phyloP scores from a whole-genome alignment of 2,797 vertebrate genomes.

The Harpagifer antarcticus region DNA sequence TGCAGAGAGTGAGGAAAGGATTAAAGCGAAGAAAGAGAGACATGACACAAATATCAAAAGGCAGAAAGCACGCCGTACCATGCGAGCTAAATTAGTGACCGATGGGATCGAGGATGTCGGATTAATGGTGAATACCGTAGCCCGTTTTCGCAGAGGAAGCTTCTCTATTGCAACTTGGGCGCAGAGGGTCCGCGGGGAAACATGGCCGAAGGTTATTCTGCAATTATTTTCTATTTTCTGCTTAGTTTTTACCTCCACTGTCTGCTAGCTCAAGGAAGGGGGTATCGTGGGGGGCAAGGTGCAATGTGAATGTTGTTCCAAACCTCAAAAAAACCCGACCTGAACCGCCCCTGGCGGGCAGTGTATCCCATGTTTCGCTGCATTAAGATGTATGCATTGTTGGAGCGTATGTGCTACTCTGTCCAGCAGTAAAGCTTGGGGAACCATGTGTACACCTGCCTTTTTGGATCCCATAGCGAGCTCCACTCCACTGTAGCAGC shows the following conservation, averaged over 20 bases:
- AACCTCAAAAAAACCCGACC: slow-evolving; percentile 66
- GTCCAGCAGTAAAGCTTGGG: slow-evolving; percentile 34
- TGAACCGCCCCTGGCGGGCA: slow-evolving; percentile 85
- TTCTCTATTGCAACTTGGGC: slow-evolving; percentile 94
- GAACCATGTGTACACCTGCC: slow-evolving; percentile 82
- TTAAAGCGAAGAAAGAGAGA: slow-evolving; percentile 81
- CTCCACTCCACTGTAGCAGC: slow-evolving; percentile 40
- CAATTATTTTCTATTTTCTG: slow-evolving; percentile 82
- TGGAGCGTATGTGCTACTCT: slow-evolving; percentile 24
- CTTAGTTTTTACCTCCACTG: slow-evolving; percentile 66
- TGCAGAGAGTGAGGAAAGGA: slow-evolving; percentile 80
- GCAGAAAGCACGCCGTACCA: slow-evolving; percentile 96
- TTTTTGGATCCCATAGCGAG: slow-evolving; percentile 26
- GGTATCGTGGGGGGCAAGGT: slow-evolving; percentile 53
- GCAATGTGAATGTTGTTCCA: slow-evolving; percentile 84
- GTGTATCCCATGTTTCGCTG: slow-evolving; percentile 81
- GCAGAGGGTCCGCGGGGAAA: slow-evolving; percentile 96
- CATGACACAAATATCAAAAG: slow-evolving; percentile 90
- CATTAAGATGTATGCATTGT: slow-evolving; percentile 76
- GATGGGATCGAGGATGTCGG: slow-evolving; percentile 95
- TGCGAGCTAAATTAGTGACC: slow-evolving; percentile 95
- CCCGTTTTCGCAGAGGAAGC: slow-evolving; percentile 92
- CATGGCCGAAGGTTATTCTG: slow-evolving; percentile 99
- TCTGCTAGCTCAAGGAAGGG: slow-evolving; percentile 15
- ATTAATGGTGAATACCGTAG: slow-evolving; percentile 92